A percentile compares a stretch with the other conserved stretches of the same genome.
These are phyloP conservation scores for Alosa sapidissima DNA, from an alignment of 2,797 vertebrate genomes.

Conservation along the genomic window DNA sequence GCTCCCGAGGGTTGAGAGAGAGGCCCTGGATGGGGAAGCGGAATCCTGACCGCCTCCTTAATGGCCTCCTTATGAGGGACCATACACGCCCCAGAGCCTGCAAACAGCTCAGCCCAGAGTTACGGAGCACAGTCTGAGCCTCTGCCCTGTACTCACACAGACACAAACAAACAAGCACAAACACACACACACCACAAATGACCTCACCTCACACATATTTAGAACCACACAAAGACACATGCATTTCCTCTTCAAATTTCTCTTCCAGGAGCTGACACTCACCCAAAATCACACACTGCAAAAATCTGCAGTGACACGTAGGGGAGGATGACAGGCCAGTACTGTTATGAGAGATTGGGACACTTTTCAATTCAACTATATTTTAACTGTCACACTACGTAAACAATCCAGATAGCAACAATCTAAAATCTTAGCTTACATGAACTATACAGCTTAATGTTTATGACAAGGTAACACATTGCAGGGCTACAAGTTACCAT, in stretches of 20 bases:
- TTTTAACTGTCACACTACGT: neutral
- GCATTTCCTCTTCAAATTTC: neutral
- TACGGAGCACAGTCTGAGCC: neutral
- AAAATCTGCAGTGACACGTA: neutral
- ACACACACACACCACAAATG: neutral
- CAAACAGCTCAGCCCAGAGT: neutral
- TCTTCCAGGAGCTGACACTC: constrained; percentile 6
- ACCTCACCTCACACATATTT: constrained; percentile 15
- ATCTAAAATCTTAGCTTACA: neutral
- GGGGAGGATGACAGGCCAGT: neutral
- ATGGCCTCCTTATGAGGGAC: constrained; percentile 10
- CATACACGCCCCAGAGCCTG: neutral
- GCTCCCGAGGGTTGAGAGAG: neutral
- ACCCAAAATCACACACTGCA: constrained; percentile 22
- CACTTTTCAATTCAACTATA: neutral
- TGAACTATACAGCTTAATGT: neutral
- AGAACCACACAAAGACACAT: constrained; percentile 8
- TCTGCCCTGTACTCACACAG: neutral
- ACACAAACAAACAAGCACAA: neutral
- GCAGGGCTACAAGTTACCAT: neutral
- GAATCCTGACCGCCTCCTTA: neutral
- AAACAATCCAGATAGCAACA: neutral
- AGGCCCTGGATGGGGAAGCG: neutral
- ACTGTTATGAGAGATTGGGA: neutral
- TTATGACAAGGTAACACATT: neutral